Evolutionary conservation across 2,113 vertebrate genomes (phyloP).

Genomic region (Embiotoca jacksoni): DNA sequence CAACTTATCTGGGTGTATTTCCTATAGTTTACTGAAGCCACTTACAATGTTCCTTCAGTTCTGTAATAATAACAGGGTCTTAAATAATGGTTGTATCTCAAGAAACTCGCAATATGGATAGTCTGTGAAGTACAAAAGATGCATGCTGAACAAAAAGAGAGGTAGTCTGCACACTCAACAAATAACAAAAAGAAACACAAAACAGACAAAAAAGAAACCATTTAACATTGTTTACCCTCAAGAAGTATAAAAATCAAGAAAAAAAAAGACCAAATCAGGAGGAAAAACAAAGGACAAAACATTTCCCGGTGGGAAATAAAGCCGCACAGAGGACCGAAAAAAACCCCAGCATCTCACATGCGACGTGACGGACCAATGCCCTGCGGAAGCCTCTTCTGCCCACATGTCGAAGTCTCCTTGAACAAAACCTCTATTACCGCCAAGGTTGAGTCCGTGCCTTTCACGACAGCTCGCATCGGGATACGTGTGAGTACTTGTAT

Average conservation of each 20-base stretch:
- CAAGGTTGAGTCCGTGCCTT: neutral
- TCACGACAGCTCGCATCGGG: neutral
- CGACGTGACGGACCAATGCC: neutral
- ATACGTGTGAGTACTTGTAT: conserved; percentile 7
- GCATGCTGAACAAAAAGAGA: neutral
- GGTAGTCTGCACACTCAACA: too few species aligned
- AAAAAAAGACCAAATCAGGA: too few species aligned
- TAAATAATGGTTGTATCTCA: too few species aligned
- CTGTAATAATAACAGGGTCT: too few species aligned
- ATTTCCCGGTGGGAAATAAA: too few species aligned
- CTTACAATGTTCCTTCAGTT: too few species aligned
- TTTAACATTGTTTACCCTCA: too few species aligned
- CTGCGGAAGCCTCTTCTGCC: neutral
- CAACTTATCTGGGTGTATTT: neutral
- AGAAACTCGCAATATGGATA: neutral
- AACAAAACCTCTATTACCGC: conserved; percentile 1
- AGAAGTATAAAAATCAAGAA: too few species aligned
- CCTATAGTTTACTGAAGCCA: neutral
- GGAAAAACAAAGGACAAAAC: too few species aligned
- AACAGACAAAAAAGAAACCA: too few species aligned
- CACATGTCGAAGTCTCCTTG: neutral
- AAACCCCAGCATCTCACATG: too few species aligned
- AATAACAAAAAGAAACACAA: neutral
- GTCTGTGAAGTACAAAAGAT: neutral
- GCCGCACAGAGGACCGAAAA: too few species aligned